These are phyloP conservation scores for Acanthosepion lycidas DNA, from an alignment of 2,888 invertebrate genomes.

Conservation along the genomic window DNA sequence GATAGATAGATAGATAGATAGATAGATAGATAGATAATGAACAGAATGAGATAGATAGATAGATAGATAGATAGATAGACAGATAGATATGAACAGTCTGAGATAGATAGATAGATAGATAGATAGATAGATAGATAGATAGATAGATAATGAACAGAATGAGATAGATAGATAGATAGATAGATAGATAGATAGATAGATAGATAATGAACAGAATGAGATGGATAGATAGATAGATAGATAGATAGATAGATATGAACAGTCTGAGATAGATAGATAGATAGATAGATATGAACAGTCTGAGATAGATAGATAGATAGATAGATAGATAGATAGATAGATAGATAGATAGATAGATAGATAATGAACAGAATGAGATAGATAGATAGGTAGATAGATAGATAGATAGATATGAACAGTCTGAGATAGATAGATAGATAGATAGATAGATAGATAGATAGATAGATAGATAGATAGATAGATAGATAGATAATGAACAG, in stretches of 20 bases:
- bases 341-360: conserved; percentile 42
- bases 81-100: background rate
- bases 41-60: background rate
- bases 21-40: conserved; percentile 35
- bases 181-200: too few species aligned
- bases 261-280: background rate
- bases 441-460: conserved; percentile 13
- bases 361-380: background rate
- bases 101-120: background rate
- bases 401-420: background rate
- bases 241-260: conserved; percentile 35
- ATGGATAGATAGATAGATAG: background rate
- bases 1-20: background rate
- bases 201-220: background rate
- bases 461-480: conserved; percentile 41
- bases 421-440: background rate
- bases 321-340: conserved; percentile 4
- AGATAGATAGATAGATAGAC: too few species aligned
- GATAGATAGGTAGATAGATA: background rate
- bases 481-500: too few species aligned
- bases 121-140: too few species aligned
- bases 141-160: background rate
- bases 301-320: background rate
- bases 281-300: background rate
- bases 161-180: background rate